A percentile compares a stretch with the other conserved stretches of the same genome.
phyloP scores from a whole-genome alignment of 2,888 invertebrate genomes.

The Zelleria hepariella region DNA sequence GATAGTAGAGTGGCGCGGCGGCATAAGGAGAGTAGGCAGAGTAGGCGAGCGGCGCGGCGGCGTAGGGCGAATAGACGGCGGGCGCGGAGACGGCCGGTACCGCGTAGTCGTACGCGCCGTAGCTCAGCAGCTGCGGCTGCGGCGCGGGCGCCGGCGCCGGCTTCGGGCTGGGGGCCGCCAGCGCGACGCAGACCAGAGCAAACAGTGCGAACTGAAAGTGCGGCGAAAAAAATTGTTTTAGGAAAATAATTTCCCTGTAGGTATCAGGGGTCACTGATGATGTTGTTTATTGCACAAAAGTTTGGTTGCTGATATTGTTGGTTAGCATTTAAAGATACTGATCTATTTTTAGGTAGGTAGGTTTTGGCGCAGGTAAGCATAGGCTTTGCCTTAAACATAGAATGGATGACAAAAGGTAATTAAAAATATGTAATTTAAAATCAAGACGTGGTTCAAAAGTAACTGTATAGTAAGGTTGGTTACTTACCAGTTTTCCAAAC shows the following conservation, averaged over 20 bases:
- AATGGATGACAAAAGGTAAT: no score
- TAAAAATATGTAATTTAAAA: no score
- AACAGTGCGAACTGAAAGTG: slow-evolving; percentile 60
- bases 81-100: slow-evolving; percentile 1
- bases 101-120: background rate
- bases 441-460: no score
- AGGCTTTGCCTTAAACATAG: no score
- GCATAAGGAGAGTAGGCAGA: slow-evolving; percentile 8
- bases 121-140: slow-evolving; percentile 4
- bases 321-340: no score
- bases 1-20: slow-evolving; percentile 4
- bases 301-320: no score
- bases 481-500: slow-evolving; percentile 25
- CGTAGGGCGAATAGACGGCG: slow-evolving; percentile 7
- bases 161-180: slow-evolving; percentile 54
- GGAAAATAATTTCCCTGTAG: no score
- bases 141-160: slow-evolving; percentile 31
- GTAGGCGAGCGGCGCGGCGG: slow-evolving; percentile 6
- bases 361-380: no score
- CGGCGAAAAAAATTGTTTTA: background rate
- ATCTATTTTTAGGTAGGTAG: no score
- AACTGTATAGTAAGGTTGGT: no score
- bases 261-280: no score
- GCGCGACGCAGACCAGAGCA: slow-evolving; percentile 62
- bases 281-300: no score